phyloP scores from a whole-genome alignment of 2,888 invertebrate genomes.

The Scaptomyza parva region DNA sequence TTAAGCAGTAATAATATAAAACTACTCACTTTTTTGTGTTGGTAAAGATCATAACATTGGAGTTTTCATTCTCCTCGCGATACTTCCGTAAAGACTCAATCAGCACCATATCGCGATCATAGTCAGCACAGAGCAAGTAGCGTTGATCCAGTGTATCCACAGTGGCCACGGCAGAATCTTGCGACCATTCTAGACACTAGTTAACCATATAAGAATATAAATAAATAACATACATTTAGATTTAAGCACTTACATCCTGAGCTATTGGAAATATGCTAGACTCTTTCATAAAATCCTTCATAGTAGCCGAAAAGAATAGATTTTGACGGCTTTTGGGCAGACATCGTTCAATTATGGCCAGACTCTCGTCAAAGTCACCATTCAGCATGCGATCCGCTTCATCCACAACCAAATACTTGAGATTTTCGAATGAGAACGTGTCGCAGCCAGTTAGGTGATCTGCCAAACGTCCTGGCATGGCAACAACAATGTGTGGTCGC shows the following conservation, averaged over 20 bases:
- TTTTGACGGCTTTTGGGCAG: conserved; percentile 93
- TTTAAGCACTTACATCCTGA: conserved; percentile 86
- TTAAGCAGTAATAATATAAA: no score
- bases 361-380: conserved; percentile 93
- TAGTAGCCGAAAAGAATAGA: conserved; percentile 97
- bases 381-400: conserved; percentile 94
- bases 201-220: no score
- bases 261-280: conserved; percentile 87
- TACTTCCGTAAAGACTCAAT: conserved; percentile 93
- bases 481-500: conserved; percentile 97
- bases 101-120: conserved; percentile 96
- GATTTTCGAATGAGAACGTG: conserved; percentile 91
- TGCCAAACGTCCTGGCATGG: conserved; percentile 97
- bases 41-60: conserved; percentile 97
- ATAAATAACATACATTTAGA: no score
- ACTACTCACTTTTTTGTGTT: conserved; percentile 95
- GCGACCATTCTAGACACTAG: conserved; percentile 87
- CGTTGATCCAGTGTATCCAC: conserved; percentile 95
- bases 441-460: conserved; percentile 96
- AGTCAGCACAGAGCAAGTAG: conserved; percentile 95
- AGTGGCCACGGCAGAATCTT: conserved; percentile 90
- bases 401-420: conserved; percentile 96
- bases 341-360: conserved; percentile 91
- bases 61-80: conserved; percentile 89
- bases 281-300: conserved; percentile 92